Conservation (phyloP, 2,797 vertebrate species). For the Hylomyscus alleni region DNA sequence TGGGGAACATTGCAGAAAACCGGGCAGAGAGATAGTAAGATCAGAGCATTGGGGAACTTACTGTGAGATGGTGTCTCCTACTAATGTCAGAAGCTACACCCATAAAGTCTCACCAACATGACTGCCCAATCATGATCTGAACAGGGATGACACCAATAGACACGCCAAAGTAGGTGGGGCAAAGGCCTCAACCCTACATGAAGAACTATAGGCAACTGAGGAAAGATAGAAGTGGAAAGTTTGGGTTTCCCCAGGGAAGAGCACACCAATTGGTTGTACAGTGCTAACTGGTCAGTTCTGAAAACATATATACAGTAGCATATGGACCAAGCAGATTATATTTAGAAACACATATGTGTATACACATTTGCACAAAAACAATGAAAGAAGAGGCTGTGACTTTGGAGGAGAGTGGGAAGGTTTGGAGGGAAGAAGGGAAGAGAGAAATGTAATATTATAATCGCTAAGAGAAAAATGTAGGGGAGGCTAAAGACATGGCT, state of each 20-base stretch:
- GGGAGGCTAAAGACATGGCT: background rate
- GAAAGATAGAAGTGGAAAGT: too few species aligned
- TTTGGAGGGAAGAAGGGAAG: background rate
- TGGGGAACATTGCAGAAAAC: background rate
- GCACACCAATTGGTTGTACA: too few species aligned
- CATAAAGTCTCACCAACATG: background rate
- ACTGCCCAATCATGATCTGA: background rate
- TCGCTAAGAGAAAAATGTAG: background rate
- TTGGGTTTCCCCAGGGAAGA: background rate
- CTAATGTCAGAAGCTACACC: background rate
- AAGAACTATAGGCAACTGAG: background rate
- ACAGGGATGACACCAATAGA: background rate
- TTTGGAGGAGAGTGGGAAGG: background rate
- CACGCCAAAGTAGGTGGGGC: background rate
- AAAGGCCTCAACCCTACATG: background rate
- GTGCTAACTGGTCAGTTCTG: background rate
- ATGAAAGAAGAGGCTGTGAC: background rate
- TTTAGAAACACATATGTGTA: background rate
- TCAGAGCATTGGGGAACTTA: background rate
- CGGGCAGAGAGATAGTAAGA: background rate
- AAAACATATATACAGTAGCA: background rate
- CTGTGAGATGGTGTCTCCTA: background rate
- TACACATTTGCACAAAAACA: background rate
- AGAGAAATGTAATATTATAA: background rate
- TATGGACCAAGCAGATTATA: too few species aligned